A percentile compares a stretch with the other conserved stretches of the same genome.
These are phyloP conservation scores for Cataglyphis albicans DNA, from an alignment of 2,888 invertebrate species.

Conservation along the genomic window DNA sequence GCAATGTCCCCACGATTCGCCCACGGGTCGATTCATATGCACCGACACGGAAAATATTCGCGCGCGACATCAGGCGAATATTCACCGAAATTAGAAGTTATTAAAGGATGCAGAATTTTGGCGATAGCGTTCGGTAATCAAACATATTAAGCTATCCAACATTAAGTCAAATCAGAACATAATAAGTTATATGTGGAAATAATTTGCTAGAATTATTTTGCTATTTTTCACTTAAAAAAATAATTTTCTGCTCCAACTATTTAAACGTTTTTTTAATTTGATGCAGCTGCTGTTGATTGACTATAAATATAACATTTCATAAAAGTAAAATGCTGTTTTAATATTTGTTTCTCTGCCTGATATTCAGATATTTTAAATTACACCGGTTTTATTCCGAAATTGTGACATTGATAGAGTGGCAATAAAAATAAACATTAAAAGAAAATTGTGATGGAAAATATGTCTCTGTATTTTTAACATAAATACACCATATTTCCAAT, in stretches of 20 bases:
- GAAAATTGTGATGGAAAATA: not conserved
- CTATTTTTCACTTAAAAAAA: too few species aligned
- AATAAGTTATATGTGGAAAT: too few species aligned
- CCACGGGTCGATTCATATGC: conserved; percentile 22
- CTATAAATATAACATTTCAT: not conserved
- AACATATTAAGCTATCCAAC: too few species aligned
- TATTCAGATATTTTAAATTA: not conserved
- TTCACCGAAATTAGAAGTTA: conserved; percentile 41
- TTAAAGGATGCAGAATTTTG: conserved; percentile 36
- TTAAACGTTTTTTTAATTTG: not conserved
- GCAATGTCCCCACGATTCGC: conserved; percentile 1
- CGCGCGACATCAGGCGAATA: conserved; percentile 10
- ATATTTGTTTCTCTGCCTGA: not conserved
- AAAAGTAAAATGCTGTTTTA: not conserved
- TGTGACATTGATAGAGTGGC: not conserved
- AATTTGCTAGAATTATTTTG: too few species aligned
- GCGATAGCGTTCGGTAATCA: conserved; percentile 1
- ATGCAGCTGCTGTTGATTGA: not conserved
- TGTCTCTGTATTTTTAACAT: not conserved
- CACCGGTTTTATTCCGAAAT: conserved; percentile 1
- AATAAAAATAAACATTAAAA: conserved; percentile 14
- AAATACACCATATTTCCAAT: not conserved
- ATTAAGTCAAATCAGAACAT: too few species aligned
- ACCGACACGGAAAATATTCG: conserved; percentile 39
- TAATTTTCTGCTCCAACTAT: too few species aligned